A percentile compares a stretch with the other conserved stretches of the same genome.
Evolutionary conservation across 2,888 invertebrate genomes (phyloP).

Genomic region (Papilio demoleus): DNA sequence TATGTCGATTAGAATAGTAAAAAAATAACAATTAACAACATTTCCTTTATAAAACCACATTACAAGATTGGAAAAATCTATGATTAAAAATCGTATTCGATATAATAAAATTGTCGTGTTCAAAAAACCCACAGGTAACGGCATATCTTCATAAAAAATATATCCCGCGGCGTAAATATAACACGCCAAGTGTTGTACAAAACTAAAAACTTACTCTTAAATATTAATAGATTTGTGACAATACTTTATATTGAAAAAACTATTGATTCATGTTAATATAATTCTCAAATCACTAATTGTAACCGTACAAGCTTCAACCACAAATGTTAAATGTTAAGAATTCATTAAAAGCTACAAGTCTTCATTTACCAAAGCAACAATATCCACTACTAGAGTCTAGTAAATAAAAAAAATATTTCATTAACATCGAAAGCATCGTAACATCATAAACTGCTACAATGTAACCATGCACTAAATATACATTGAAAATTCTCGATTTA

Average conservation of each 20-base stretch:
- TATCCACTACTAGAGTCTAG: conserved; percentile 56
- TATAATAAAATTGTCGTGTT: conserved; percentile 24
- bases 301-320: conserved; percentile 60
- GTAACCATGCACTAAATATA: conserved; percentile 60
- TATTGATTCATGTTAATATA: background rate
- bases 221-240: conserved; percentile 53
- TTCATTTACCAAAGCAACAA: conserved; percentile 59
- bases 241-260: conserved; percentile 53
- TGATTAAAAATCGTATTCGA: conserved; percentile 41
- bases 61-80: conserved; percentile 46
- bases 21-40: conserved; percentile 41
- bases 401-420: conserved; percentile 52
- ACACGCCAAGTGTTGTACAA: conserved; percentile 52
- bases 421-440: conserved; percentile 68
- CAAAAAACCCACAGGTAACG: conserved; percentile 41
- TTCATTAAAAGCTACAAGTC: conserved; percentile 58
- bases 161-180: conserved; percentile 17
- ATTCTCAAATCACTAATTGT: conserved; percentile 25
- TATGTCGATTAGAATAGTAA: conserved; percentile 35
- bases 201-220: conserved; percentile 57
- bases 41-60: conserved; percentile 45
- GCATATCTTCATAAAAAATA: conserved; percentile 33
- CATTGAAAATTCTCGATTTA: conserved; percentile 52
- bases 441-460: conserved; percentile 54
- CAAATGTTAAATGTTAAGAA: conserved; percentile 52